Percentiles rank a stretch among this genome's conserved stretches.
phyloP scores from a whole-genome alignment of 2,113 vertebrate genomes.

The Naja naja region DNA sequence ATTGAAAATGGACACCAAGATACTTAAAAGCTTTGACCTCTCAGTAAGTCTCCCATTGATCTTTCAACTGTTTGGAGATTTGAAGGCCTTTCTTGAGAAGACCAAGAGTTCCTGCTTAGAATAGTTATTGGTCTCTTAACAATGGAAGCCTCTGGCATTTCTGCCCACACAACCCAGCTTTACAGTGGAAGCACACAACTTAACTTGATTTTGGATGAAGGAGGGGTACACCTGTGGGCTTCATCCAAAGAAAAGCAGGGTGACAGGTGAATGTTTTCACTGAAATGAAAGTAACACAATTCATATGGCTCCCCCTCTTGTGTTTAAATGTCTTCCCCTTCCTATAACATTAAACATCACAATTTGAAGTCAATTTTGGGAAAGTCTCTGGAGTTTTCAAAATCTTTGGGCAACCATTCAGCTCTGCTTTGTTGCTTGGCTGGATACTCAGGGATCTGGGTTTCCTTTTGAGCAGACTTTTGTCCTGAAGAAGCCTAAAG shows the following conservation, averaged over 20 bases:
- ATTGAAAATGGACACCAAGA: neutral
- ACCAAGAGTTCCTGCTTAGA: neutral
- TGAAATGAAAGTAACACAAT: neutral
- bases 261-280: neutral
- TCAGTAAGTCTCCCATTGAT: neutral
- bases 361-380: neutral
- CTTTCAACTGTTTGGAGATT: neutral
- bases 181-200: neutral
- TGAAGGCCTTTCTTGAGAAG: neutral
- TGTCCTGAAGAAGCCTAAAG: neutral
- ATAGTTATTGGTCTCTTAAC: neutral
- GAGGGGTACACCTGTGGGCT: neutral
- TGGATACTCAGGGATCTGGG: neutral
- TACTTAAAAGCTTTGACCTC: neutral
- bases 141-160: neutral
- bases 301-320: neutral
- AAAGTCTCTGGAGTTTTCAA: neutral
- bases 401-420: neutral
- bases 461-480: neutral
- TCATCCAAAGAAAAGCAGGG: neutral
- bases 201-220: neutral
- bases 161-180: neutral
- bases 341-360: neutral
- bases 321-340: neutral
- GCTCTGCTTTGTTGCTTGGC: neutral